Evolutionary conservation across 2,888 invertebrate genomes (phyloP), one percentile per base, ranked within the genome.

Genomic region (Vesta saturnalis): DNA sequence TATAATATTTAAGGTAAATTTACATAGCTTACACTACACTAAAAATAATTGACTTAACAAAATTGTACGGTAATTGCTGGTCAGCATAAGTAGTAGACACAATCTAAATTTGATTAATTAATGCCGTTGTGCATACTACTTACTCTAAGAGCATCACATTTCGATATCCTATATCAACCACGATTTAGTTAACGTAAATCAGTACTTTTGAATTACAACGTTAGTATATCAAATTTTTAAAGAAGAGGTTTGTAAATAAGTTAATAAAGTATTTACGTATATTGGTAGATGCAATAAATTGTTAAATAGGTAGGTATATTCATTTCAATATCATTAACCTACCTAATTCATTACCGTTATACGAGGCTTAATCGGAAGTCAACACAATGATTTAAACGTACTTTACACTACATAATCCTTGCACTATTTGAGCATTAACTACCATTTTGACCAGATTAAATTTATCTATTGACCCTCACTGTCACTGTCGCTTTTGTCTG

Each of bases 401-500:
- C 16, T 49, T 49, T 22, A 60, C 63, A 63, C 63, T 63, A 63
- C 18, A n/a, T 39, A 39, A 21, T 58, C 64, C 47, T 54, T 69
- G 64, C 64, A 62, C 63, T 70, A 70, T 46, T 70, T 70, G 70
- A 70, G 70, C 70, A 70, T 70, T 70, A 60, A 70, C 67, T 70
- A 69, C 60, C 60, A 59, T 54, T 65, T 64, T 64, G 70, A 70
- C 70, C 70, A 70, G 70, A 70, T 64, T 69, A 69, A 57, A 60
- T 15, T 70, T 52, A 65, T 16, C 60, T 91, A 94, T 88, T 94
- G 94, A 87, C 94, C 94, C 88, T 95, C 94, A 86, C 94, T 95
- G 88, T 95, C 94, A 87, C 94, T 95, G 90, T 95, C 94, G 87
- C 94, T 94, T 88, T 94, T 94, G 89, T 95, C 94, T 95, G 89